phyloP scores from a whole-genome alignment of 2,888 invertebrate genomes.

The Rhagonycha lutea region DNA sequence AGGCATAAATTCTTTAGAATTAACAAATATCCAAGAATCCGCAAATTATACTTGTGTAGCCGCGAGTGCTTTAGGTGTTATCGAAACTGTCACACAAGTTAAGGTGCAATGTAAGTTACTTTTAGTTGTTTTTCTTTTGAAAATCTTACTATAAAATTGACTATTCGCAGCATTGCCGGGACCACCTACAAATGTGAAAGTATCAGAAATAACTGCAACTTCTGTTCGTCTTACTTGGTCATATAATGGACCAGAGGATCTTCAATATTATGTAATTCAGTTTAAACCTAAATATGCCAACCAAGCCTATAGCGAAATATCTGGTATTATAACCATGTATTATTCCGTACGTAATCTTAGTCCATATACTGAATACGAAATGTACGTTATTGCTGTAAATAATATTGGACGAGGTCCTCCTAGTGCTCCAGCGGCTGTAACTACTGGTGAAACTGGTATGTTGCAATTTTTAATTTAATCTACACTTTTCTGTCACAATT shows the following conservation, averaged over 20 bases:
- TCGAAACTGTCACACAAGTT: conserved; percentile 85
- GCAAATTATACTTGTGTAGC: conserved; percentile 98
- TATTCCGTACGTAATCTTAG: conserved; percentile 88
- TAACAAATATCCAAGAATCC: conserved; percentile 87
- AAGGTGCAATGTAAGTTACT: conserved; percentile 93
- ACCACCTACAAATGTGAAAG: conserved; percentile 85
- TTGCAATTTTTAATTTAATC: neutral
- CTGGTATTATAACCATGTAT: conserved; percentile 90
- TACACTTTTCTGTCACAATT: neutral
- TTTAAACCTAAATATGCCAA: conserved; percentile 95
- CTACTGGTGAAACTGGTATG: conserved; percentile 94
- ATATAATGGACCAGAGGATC: conserved; percentile 84
- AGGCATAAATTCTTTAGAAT: conserved; percentile 82
- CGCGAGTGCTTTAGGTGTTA: conserved; percentile 89
- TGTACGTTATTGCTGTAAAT: conserved; percentile 94
- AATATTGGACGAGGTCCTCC: conserved; percentile 91
- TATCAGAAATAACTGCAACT: conserved; percentile 92
- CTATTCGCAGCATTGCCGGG: conserved; percentile 79
- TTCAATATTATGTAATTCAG: conserved; percentile 95
- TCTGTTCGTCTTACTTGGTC: conserved; percentile 93
- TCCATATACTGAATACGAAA: conserved; percentile 95
- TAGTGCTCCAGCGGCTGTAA: conserved; percentile 85
- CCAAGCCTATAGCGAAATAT: conserved; percentile 90
- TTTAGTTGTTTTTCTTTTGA: neutral
- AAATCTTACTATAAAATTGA: neutral